Evolutionary conservation across 2,888 invertebrate species (phyloP).

Genomic region (Cosmia pyralina): DNA sequence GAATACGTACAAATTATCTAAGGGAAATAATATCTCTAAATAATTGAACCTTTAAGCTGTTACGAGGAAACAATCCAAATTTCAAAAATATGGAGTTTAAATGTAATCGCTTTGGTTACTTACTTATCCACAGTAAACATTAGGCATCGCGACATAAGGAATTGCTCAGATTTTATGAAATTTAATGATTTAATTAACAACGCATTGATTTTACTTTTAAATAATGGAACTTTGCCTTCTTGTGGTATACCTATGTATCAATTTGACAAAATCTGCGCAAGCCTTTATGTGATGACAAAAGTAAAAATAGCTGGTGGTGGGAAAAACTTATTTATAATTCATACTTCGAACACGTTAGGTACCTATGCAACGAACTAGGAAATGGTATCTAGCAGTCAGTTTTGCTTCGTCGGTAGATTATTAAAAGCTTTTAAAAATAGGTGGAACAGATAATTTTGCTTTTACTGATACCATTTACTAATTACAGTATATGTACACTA

Average conservation of each 20-base stretch:
- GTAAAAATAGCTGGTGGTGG: conserved; percentile 64
- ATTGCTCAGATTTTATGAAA: conserved; percentile 51
- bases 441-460: conserved; percentile 11
- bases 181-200: neutral
- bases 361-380: conserved; percentile 21
- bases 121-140: conserved; percentile 54
- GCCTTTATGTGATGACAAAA: conserved; percentile 32
- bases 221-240: neutral
- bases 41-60: conserved; percentile 70
- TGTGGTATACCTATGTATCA: conserved; percentile 2
- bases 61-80: conserved; percentile 69
- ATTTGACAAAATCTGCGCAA: conserved; percentile 59
- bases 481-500: conserved; percentile 8
- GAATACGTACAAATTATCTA: conserved; percentile 78
- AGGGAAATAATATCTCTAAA: conserved; percentile 74
- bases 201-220: neutral
- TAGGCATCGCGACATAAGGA: conserved; percentile 42
- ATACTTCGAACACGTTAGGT: conserved; percentile 29
- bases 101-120: conserved; percentile 82
- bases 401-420: neutral
- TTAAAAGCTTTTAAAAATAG: neutral
- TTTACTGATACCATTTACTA: conserved; percentile 45
- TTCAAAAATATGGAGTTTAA: conserved; percentile 80
- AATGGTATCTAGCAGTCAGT: conserved; percentile 29
- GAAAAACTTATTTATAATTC: conserved; percentile 55